Conservation (phyloP, 2,113 vertebrate species). For the Muntiacus reevesi region DNA sequence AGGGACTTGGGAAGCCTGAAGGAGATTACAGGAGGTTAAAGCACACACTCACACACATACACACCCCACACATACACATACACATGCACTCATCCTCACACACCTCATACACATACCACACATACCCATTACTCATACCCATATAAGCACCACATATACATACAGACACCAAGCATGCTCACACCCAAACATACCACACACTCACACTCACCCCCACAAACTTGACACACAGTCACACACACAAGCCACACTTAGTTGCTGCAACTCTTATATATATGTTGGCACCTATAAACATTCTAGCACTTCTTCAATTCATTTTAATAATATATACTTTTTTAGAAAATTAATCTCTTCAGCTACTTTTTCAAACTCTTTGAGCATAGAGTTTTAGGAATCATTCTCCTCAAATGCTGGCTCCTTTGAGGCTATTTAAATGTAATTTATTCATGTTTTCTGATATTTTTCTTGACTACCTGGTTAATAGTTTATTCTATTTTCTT, state of each 20-base stretch:
- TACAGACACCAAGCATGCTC: not conserved
- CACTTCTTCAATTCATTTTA: not conserved
- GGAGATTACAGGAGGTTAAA: not conserved
- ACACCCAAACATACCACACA: not conserved
- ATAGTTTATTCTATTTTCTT: not conserved
- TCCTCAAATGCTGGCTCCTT: not conserved
- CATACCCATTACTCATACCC: not conserved
- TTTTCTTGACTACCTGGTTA: not conserved
- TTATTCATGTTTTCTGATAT: not conserved
- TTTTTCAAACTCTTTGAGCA: not conserved
- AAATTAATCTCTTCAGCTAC: not conserved
- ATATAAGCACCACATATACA: not conserved
- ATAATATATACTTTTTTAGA: not conserved
- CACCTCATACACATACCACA: not conserved
- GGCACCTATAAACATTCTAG: rapidly evolving
- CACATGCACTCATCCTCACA: not conserved
- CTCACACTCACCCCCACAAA: not conserved
- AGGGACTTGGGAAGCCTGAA: not conserved
- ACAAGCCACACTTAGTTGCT: not conserved
- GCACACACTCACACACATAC: not conserved
- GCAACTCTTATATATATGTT: not conserved
- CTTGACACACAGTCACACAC: not conserved
- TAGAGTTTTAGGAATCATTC: not conserved
- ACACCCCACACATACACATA: not conserved
- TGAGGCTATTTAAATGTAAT: not conserved